A percentile compares a stretch with the other conserved stretches of the same genome.
These are phyloP conservation scores for Rhagologus leucostigma DNA, from an alignment of 2,113 vertebrate genomes.

Conservation along the genomic window DNA sequence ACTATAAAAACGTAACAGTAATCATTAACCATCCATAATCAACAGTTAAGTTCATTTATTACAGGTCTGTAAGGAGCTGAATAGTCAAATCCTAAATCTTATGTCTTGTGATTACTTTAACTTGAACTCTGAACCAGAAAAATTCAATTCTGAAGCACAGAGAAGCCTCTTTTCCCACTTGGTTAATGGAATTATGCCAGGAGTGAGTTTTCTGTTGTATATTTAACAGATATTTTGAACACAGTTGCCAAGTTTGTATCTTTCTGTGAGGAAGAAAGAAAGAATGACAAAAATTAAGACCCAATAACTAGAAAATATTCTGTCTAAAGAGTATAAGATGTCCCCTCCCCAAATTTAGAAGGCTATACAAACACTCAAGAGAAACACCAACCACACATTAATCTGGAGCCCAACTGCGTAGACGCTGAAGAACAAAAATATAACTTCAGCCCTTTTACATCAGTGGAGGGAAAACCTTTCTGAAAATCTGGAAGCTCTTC, in stretches of 20 bases:
- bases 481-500: neutral
- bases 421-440: neutral
- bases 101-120: neutral
- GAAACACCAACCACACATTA: neutral
- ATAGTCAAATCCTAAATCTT: neutral
- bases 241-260: neutral
- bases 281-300: neutral
- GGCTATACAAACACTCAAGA: fast-evolving
- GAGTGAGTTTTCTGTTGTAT: neutral
- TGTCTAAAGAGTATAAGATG: neutral
- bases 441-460: neutral
- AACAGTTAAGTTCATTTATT: neutral
- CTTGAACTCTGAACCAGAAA: neutral
- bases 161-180: neutral
- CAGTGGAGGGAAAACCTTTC: neutral
- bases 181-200: neutral
- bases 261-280: neutral
- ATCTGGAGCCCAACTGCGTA: fast-evolving
- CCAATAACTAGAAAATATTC: neutral
- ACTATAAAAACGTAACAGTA: neutral
- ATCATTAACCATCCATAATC: neutral
- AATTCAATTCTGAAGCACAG: neutral
- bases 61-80: neutral
- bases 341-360: neutral
- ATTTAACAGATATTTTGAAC: neutral